phyloP scores from a whole-genome alignment of 2,888 invertebrate genomes.

The Aproaerema taeniolella region DNA sequence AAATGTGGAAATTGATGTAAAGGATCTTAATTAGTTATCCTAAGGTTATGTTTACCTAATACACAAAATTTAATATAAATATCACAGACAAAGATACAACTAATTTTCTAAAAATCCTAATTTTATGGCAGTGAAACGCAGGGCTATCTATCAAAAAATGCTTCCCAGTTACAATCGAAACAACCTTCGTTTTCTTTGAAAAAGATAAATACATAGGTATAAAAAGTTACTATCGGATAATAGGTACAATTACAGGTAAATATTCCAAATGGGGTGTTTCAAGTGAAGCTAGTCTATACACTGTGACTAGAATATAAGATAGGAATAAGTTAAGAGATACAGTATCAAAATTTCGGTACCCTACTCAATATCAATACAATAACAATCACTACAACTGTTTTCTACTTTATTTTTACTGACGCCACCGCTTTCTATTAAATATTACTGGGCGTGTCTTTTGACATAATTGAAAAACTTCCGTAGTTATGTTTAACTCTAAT shows the following conservation, averaged over 20 bases:
- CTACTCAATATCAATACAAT: conserved; percentile 46
- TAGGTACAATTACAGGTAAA: conserved; percentile 20
- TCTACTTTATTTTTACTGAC: conserved; percentile 23
- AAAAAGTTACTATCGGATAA: conserved; percentile 21
- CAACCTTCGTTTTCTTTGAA: conserved; percentile 38
- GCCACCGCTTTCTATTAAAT: conserved; percentile 7
- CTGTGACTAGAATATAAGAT: conserved; percentile 70
- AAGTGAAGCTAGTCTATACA: conserved; percentile 64
- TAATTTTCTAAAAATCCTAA: conserved; percentile 59
- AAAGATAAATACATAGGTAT: conserved; percentile 25
- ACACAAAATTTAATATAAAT: conserved; percentile 74
- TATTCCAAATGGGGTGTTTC: conserved; percentile 29
- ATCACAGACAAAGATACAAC: conserved; percentile 75
- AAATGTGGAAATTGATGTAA: conserved; percentile 5
- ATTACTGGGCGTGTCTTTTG: not conserved
- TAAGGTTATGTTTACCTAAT: conserved; percentile 63
- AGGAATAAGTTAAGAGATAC: conserved; percentile 65
- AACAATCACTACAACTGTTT: conserved; percentile 43
- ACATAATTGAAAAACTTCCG: conserved; percentile 7
- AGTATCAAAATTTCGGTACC: conserved; percentile 49
- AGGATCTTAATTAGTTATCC: conserved; percentile 28
- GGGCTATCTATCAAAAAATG: conserved; percentile 35
- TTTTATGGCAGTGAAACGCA: conserved; percentile 68
- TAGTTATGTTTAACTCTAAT: conserved; percentile 9
- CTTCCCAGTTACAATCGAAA: conserved; percentile 37